phyloP scores from a whole-genome alignment of 2,888 invertebrate genomes.

The Chrysolina haemoptera region DNA sequence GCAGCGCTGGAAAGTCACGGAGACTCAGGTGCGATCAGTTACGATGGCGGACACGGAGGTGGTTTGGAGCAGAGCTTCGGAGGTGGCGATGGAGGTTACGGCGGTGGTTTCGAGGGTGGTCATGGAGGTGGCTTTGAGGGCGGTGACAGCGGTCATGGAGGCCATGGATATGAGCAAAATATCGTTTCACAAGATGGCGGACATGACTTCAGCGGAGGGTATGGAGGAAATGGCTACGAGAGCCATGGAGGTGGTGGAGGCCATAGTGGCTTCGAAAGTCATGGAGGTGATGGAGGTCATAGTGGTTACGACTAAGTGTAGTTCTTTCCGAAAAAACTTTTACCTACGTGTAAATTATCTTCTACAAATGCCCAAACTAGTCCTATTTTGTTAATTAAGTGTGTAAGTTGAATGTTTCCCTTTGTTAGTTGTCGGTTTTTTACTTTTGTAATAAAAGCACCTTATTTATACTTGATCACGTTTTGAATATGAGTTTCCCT shows the following conservation, averaged over 20 bases:
- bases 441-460: conserved; percentile 33
- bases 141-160: conserved; percentile 51
- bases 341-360: conserved; percentile 14
- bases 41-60: conserved; percentile 50
- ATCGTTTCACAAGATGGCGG: conserved; percentile 26
- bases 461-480: conserved; percentile 9
- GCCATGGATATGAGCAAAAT: conserved; percentile 34
- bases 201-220: conserved; percentile 34
- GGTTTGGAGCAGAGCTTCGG: conserved; percentile 61
- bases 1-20: conserved; percentile 23
- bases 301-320: conserved; percentile 43
- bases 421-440: conserved; percentile 27
- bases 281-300: conserved; percentile 45
- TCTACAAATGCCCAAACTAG: conserved; percentile 50
- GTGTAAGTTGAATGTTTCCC: conserved; percentile 24
- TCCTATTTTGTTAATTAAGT: conserved; percentile 41
- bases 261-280: conserved; percentile 47
- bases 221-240: conserved; percentile 41
- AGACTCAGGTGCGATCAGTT: not conserved
- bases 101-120: conserved; percentile 69
- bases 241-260: conserved; percentile 36
- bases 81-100: conserved; percentile 64
- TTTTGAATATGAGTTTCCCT: too few relatives aligned
- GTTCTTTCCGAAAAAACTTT: conserved; percentile 23
- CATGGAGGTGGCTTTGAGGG: conserved; percentile 38